A percentile compares a stretch with the other conserved stretches of the same genome.
Evolutionary conservation across 2,888 invertebrate species (phyloP).

Genomic region (Cordilura impudica): DNA sequence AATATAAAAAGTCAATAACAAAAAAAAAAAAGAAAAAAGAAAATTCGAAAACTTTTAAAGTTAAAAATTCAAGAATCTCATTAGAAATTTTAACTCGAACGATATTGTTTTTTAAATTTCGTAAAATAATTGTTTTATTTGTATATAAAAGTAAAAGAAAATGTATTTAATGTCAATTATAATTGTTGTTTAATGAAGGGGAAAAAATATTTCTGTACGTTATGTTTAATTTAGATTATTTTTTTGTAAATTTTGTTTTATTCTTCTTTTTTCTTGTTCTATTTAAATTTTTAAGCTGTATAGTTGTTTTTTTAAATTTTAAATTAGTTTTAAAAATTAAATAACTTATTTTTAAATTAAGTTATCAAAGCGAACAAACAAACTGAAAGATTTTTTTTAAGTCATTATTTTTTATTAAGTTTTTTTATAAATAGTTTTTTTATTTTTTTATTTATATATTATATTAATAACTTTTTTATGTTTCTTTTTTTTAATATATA

Average conservation of each 20-base stretch:
- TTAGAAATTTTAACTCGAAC: slow-evolving; percentile 5
- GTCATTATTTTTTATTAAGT: slow-evolving; percentile 33
- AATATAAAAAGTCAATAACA: too few species aligned
- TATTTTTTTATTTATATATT: slow-evolving; percentile 6
- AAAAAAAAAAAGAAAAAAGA: too few species aligned
- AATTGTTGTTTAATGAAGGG: slow-evolving; percentile 54
- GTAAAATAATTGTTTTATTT: slow-evolving; percentile 16
- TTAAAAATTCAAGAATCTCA: slow-evolving; percentile 42
- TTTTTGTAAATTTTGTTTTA: slow-evolving; percentile 13
- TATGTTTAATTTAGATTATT: neutral
- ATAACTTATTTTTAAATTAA: slow-evolving; percentile 41
- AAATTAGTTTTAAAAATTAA: slow-evolving; percentile 4
- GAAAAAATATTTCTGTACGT: neutral
- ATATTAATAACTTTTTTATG: slow-evolving; percentile 4
- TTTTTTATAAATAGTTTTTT: slow-evolving; percentile 20
- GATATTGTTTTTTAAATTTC: neutral
- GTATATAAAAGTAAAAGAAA: slow-evolving; percentile 19
- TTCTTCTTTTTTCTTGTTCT: neutral
- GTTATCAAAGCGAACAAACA: slow-evolving; percentile 26
- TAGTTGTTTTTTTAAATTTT: slow-evolving; percentile 28
- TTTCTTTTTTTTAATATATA: slow-evolving; percentile 4
- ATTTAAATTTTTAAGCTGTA: slow-evolving; percentile 15
- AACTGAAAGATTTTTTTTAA: slow-evolving; percentile 47
- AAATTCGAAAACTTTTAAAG: neutral
- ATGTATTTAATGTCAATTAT: slow-evolving; percentile 55